phyloP scores from a whole-genome alignment of 2,113 vertebrate species.

The Siniperca knerii region DNA sequence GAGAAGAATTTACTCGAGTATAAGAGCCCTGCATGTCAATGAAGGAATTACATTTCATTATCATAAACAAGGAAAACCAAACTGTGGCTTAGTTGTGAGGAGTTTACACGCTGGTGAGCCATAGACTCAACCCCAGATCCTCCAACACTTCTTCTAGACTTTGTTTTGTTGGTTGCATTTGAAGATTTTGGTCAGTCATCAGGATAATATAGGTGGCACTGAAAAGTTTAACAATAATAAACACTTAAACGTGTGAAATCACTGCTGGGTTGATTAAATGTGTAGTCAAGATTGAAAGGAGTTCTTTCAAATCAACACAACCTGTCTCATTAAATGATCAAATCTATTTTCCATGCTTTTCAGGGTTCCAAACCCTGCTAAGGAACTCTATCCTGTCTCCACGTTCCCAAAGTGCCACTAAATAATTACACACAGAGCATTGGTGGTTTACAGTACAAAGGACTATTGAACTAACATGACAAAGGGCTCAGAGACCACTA shows the following conservation, averaged over 20 bases:
- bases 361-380: neutral
- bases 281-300: neutral
- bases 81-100: slow-evolving; percentile 56
- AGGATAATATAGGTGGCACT: neutral
- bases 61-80: slow-evolving; percentile 70
- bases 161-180: slow-evolving; percentile 19
- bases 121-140: slow-evolving; percentile 36
- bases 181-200: slow-evolving; percentile 15
- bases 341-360: slow-evolving; percentile 10
- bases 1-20: slow-evolving; percentile 70
- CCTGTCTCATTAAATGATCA: slow-evolving; percentile 12
- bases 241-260: slow-evolving; percentile 1
- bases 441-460: slow-evolving; percentile 63
- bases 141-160: slow-evolving; percentile 21
- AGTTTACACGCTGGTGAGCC: slow-evolving; percentile 54
- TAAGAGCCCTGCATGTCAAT: slow-evolving; percentile 68
- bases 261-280: slow-evolving; percentile 12
- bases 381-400: slow-evolving; percentile 4
- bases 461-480: slow-evolving; percentile 73
- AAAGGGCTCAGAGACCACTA: slow-evolving; percentile 63
- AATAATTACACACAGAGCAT: slow-evolving; percentile 63
- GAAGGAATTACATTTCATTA: slow-evolving; percentile 81
- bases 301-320: slow-evolving; percentile 11
- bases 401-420: slow-evolving; percentile 58
- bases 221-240: slow-evolving; percentile 18